These are phyloP conservation scores for Sipunculus nudus DNA, from an alignment of 2,888 invertebrate species.

Conservation along the genomic window DNA sequence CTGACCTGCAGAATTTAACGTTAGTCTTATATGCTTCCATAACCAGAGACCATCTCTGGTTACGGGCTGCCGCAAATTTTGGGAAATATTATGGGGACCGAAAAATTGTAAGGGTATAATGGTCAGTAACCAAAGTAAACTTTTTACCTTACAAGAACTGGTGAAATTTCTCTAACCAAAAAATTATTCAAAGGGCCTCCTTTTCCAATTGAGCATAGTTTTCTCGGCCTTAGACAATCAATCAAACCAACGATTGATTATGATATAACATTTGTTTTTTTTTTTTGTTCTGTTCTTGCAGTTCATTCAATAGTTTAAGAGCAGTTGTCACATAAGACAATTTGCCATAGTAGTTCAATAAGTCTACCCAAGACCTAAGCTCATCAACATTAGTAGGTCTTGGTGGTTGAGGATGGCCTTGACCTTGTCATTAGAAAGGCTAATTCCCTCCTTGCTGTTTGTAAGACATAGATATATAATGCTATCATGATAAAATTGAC, in stretches of 20 bases:
- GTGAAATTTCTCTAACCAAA: not conserved
- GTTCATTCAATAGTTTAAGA: not conserved
- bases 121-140: not conserved
- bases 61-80: not conserved
- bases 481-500: not conserved
- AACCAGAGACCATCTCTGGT: not conserved
- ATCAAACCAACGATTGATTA: not conserved
- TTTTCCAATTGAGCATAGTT: not conserved
- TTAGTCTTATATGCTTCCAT: not conserved
- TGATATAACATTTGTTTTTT: not conserved
- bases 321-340: not conserved
- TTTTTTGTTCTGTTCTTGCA: not conserved
- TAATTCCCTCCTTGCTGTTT: slow-evolving; percentile 4
- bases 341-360: not conserved
- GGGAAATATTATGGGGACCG: not conserved
- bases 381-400: not conserved
- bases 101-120: not conserved
- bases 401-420: slow-evolving; percentile 12
- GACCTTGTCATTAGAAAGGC: slow-evolving; percentile 14
- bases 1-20: not conserved
- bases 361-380: not conserved
- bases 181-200: not conserved
- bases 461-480: slow-evolving; percentile 7
- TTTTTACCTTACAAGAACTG: not conserved
- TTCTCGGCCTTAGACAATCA: not conserved